Evolutionary conservation across 2,888 invertebrate species (phyloP).

Genomic region (Heliconius cydno): DNA sequence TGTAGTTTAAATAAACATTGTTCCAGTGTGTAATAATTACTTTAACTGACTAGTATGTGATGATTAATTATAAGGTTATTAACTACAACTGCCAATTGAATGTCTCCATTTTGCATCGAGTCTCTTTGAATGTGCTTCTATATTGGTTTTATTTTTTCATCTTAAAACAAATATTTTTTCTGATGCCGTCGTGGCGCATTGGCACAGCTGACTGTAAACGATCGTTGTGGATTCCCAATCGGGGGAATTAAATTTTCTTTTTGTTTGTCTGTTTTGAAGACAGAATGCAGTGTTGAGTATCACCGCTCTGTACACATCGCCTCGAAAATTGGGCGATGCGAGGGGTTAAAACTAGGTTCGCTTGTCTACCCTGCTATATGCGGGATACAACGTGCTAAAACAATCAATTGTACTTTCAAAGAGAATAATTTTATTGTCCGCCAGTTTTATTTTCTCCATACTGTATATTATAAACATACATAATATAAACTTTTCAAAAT

Average conservation of each 20-base stretch:
- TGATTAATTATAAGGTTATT: slow-evolving; percentile 46
- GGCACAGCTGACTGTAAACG: background rate
- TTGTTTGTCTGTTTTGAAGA: background rate
- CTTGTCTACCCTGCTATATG: background rate
- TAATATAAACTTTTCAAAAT: background rate
- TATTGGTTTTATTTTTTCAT: background rate
- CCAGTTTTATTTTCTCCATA: background rate
- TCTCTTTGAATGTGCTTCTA: slow-evolving; percentile 26
- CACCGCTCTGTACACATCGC: background rate
- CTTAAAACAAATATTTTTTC: background rate
- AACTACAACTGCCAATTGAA: slow-evolving; percentile 43
- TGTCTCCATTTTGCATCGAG: slow-evolving; percentile 40
- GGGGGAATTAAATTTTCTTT: background rate
- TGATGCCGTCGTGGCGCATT: background rate
- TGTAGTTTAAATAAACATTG: slow-evolving; percentile 27
- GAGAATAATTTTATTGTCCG: slow-evolving; percentile 3
- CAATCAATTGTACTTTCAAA: slow-evolving; percentile 2
- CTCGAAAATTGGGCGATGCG: background rate
- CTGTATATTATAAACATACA: background rate
- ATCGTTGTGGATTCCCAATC: background rate
- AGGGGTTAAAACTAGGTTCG: background rate
- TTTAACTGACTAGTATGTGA: slow-evolving; percentile 44
- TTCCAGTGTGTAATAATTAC: slow-evolving; percentile 53
- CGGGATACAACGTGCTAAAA: background rate
- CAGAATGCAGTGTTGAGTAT: background rate